Percentiles rank a stretch among this genome's conserved stretches.
phyloP scores from a whole-genome alignment of 2,113 vertebrate genomes.

The Engraulis encrasicolus region DNA sequence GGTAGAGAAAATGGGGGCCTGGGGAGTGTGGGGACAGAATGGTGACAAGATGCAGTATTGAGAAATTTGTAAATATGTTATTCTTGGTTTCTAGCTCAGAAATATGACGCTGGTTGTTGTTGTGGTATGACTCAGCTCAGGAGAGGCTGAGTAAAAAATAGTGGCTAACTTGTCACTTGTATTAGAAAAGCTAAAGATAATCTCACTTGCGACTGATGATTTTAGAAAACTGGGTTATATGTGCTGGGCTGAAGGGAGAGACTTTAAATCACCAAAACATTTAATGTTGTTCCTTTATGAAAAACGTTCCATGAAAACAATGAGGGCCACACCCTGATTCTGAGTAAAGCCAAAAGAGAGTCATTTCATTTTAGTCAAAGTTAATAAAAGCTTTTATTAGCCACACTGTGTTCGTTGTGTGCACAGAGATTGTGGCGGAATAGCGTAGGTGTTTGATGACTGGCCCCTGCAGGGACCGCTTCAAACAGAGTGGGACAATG shows the following conservation, averaged over 20 bases:
- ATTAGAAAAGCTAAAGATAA: neutral
- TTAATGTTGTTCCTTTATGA: neutral
- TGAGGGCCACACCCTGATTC: neutral
- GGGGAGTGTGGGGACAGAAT: too few species aligned
- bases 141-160: neutral
- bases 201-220: neutral
- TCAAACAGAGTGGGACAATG: constrained; percentile 28
- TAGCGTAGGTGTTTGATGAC: constrained; percentile 20
- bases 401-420: neutral
- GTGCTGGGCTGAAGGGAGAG: neutral
- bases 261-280: neutral
- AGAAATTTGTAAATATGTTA: too few species aligned
- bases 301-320: neutral
- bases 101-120: too few species aligned
- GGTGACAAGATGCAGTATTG: too few species aligned
- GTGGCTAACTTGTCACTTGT: neutral
- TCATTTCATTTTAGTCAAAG: neutral
- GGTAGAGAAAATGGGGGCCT: too few species aligned
- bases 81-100: too few species aligned
- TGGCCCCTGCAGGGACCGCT: constrained; percentile 21
- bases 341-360: neutral
- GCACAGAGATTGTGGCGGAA: neutral
- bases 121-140: neutral
- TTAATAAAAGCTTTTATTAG: neutral
- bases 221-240: neutral